Conservation (phyloP, 1,140 invertebrate species). For the Lordiphosa mommai region DNA sequence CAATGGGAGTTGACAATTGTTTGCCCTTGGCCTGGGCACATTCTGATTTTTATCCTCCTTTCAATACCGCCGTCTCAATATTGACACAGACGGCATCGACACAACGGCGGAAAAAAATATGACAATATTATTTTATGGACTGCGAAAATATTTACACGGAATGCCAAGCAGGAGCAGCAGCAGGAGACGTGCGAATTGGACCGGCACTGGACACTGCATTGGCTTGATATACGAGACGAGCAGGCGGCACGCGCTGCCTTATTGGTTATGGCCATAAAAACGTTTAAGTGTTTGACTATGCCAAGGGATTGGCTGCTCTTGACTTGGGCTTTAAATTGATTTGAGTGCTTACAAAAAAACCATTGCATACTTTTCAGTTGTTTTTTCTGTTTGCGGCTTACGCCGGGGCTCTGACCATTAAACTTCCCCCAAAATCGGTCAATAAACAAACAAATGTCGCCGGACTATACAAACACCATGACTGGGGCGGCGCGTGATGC, state of each 20-base stretch:
- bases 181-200: slow-evolving; percentile 23
- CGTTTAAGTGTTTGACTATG: slow-evolving; percentile 36
- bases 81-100: slow-evolving; percentile 47
- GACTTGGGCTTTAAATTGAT: slow-evolving; percentile 35
- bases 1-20: slow-evolving; percentile 30
- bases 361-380: not conserved
- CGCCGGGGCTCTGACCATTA: too few relatives aligned
- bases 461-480: slow-evolving; percentile 56
- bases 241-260: slow-evolving; percentile 49
- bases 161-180: slow-evolving; percentile 17
- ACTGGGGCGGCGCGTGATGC: slow-evolving; percentile 15
- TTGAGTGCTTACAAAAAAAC: too few relatives aligned
- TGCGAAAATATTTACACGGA: slow-evolving; percentile 76
- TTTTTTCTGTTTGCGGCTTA: slow-evolving; percentile 35
- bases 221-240: slow-evolving; percentile 25
- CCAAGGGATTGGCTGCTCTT: slow-evolving; percentile 16
- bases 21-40: slow-evolving; percentile 49
- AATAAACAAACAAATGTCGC: slow-evolving; percentile 78
- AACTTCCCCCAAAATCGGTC: slow-evolving; percentile 68
- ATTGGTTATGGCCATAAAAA: slow-evolving; percentile 65
- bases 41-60: slow-evolving; percentile 64
- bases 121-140: slow-evolving; percentile 78
- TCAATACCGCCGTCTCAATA: slow-evolving; percentile 60
- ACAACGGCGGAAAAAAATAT: slow-evolving; percentile 44
- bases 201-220: not conserved